Conservation (phyloP, 2,797 vertebrate genomes). For the Taenioides sp. region DNA sequence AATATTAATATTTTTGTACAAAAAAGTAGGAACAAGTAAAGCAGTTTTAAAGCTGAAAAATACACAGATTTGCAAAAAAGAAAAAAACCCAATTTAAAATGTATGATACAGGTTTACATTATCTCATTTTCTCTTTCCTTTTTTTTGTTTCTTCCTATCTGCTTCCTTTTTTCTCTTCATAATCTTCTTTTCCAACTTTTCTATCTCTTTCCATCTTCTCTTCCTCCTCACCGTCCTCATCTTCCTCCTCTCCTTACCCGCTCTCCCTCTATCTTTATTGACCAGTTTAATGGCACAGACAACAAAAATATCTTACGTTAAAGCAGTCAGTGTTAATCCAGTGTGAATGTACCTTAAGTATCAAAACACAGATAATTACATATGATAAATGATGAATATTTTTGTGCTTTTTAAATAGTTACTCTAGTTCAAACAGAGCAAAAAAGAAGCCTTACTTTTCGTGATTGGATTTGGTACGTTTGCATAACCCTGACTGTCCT, state of each 20-base stretch:
- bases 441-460: constrained; percentile 11
- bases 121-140: no score
- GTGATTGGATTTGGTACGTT: constrained; percentile 21
- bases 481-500: constrained; percentile 21
- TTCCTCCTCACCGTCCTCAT: no score
- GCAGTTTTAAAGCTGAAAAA: not conserved
- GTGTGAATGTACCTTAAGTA: not conserved
- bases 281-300: no score
- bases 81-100: not conserved
- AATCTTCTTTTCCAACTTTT: no score
- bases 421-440: not conserved
- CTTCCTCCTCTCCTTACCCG: no score
- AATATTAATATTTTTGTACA: not conserved
- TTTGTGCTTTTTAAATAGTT: not conserved
- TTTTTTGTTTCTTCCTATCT: no score
- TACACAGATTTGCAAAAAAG: constrained; percentile 7
- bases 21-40: no score
- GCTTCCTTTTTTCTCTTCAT: no score
- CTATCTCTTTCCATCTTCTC: no score
- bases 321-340: not conserved
- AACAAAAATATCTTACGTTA: no score
- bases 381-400: not conserved
- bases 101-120: not conserved
- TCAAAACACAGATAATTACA: not conserved
- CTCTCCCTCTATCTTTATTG: no score